Evolutionary conservation across 2,888 invertebrate species (phyloP).

Genomic region (Andrena hattorfiana): DNA sequence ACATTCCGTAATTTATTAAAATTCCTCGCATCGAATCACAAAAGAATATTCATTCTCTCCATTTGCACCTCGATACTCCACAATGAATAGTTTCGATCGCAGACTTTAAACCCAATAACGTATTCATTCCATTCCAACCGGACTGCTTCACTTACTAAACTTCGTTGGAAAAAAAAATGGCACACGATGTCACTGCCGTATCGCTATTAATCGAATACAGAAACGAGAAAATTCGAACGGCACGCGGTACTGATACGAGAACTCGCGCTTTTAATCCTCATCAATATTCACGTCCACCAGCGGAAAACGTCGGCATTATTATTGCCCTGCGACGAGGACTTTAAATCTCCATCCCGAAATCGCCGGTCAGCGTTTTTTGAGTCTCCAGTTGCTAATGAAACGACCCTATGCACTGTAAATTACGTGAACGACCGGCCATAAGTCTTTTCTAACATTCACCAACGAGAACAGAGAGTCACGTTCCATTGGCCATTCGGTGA

Average conservation of each 20-base stretch:
- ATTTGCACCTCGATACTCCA: not conserved
- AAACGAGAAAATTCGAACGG: not conserved
- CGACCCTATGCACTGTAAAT: constrained; percentile 23
- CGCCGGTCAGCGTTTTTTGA: not conserved
- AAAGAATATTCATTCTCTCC: too few species aligned
- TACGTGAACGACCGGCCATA: constrained; percentile 14
- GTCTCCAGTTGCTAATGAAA: constrained; percentile 14
- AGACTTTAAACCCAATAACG: not conserved
- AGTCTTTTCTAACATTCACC: constrained; percentile 34
- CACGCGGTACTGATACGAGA: not conserved
- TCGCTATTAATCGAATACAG: not conserved
- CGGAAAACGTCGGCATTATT: constrained; percentile 4
- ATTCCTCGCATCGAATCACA: too few species aligned
- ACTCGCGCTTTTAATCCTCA: constrained; percentile 8
- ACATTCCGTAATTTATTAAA: too few species aligned
- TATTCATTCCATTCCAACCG: too few species aligned
- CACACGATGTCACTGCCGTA: too few species aligned
- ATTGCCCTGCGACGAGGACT: not conserved
- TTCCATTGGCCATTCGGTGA: constrained; percentile 36
- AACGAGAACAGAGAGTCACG: constrained; percentile 31
- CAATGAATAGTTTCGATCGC: not conserved
- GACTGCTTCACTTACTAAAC: too few species aligned
- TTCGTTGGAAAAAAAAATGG: too few species aligned
- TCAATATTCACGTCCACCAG: constrained; percentile 12
- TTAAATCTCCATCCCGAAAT: not conserved